phyloP scores from a whole-genome alignment of 2,888 invertebrate species.

The Caenorhabditis angaria region DNA sequence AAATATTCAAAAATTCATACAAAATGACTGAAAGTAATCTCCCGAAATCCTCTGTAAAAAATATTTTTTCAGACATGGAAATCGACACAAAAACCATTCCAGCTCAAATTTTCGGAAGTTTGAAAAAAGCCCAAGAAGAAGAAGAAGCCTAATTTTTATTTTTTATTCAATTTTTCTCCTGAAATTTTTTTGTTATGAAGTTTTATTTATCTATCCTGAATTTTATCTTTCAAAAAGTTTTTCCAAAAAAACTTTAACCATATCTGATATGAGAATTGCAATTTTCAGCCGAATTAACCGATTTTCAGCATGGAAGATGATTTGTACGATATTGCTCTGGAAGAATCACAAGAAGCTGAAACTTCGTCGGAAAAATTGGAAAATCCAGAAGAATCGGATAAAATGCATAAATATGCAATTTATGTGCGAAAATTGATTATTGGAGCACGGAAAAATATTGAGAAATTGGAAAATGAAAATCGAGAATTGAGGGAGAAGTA shows the following conservation, averaged over 20 bases:
- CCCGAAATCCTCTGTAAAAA: too few relatives aligned
- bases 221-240: neutral
- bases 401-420: neutral
- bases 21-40: too few relatives aligned
- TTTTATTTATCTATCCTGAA: neutral
- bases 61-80: conserved; percentile 74
- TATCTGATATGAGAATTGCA: too few relatives aligned
- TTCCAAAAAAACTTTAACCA: conserved; percentile 3
- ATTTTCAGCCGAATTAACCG: too few relatives aligned
- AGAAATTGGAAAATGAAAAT: conserved; percentile 18
- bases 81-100: conserved; percentile 87
- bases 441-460: conserved; percentile 16
- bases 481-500: conserved; percentile 22
- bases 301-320: conserved; percentile 22
- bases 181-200: neutral
- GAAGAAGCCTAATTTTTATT: conserved; percentile 19
- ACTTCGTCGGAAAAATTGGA: neutral
- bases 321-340: conserved; percentile 25
- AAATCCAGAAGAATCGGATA: neutral
- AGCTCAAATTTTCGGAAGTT: conserved; percentile 85
- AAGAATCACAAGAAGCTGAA: neutral
- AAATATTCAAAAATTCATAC: too few relatives aligned
- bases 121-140: conserved; percentile 68
- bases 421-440: conserved; percentile 21
- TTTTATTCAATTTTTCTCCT: conserved; percentile 1